phyloP scores from a whole-genome alignment of 2,797 vertebrate genomes.

The Tragelaphus oryx region DNA sequence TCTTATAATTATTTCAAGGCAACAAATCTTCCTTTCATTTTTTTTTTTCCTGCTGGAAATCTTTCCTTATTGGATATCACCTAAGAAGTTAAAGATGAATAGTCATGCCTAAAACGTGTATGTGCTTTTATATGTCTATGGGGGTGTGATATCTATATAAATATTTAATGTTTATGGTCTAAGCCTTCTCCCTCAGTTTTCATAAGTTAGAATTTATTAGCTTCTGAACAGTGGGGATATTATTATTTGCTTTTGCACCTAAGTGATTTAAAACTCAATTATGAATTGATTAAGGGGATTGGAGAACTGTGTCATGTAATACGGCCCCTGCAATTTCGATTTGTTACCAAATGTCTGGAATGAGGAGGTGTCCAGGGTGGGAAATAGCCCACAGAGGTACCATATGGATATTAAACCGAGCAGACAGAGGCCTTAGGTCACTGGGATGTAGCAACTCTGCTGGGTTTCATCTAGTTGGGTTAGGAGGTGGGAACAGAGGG shows the following conservation, averaged over 20 bases:
- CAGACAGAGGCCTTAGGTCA: conserved; percentile 31
- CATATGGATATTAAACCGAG: neutral
- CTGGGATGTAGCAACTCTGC: neutral
- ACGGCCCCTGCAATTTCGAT: neutral
- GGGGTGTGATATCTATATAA: conserved; percentile 47
- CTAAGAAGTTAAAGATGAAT: conserved; percentile 59
- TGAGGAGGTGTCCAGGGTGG: neutral
- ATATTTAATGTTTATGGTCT: conserved; percentile 73
- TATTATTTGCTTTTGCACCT: conserved; percentile 67
- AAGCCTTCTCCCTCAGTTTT: conserved; percentile 57
- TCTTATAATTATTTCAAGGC: conserved; percentile 47
- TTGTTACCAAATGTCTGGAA: conserved; percentile 32
- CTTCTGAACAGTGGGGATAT: conserved; percentile 11
- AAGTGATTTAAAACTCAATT: conserved; percentile 74
- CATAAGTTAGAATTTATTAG: conserved; percentile 68
- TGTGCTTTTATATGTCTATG: conserved; percentile 5
- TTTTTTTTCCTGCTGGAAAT: neutral
- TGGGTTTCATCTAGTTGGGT: neutral
- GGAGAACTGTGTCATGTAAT: neutral
- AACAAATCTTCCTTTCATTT: conserved; percentile 27
- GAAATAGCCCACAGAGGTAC: neutral
- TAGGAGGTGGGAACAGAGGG: neutral
- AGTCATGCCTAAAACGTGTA: neutral
- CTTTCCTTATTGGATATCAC: conserved; percentile 32
- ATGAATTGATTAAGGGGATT: conserved; percentile 40